Percentiles rank a stretch among this genome's conserved stretches.
These are phyloP conservation scores for Lophotis ruficrista DNA, from an alignment of 2,113 vertebrate species.

Conservation along the genomic window DNA sequence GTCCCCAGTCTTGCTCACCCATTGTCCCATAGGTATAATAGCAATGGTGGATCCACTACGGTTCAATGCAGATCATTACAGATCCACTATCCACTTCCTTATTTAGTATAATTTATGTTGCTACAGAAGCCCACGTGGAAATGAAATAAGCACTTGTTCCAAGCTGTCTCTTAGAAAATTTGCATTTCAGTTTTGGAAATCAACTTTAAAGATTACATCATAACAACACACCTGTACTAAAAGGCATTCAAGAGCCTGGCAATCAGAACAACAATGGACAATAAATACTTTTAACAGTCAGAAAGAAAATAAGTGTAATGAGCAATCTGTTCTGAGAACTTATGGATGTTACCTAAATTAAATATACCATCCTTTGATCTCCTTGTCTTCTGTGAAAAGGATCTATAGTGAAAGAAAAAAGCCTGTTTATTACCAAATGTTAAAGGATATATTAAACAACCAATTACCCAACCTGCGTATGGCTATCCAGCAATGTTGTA, in stretches of 20 bases:
- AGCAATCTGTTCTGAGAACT: not conserved
- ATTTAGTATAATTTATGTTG: not conserved
- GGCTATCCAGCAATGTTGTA: not conserved
- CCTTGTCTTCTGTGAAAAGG: not conserved
- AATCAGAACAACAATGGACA: not conserved
- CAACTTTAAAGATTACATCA: not conserved
- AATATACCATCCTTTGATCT: not conserved
- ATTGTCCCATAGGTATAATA: not conserved
- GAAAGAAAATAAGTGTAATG: not conserved
- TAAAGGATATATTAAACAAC: not conserved
- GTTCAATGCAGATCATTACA: not conserved
- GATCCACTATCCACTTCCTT: not conserved
- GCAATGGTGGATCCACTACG: rapidly evolving
- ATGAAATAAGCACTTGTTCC: not conserved
- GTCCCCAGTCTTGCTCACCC: not conserved
- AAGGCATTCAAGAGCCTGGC: not conserved
- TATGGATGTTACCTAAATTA: not conserved
- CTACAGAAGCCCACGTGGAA: not conserved
- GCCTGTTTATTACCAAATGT: not conserved
- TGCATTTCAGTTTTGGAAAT: not conserved
- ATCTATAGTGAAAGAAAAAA: not conserved
- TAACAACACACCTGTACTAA: not conserved
- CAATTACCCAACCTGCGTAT: not conserved
- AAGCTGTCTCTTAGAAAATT: not conserved
- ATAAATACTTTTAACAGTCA: not conserved